phyloP scores from a whole-genome alignment of 2,888 invertebrate genomes.

The Globia sparganii region DNA sequence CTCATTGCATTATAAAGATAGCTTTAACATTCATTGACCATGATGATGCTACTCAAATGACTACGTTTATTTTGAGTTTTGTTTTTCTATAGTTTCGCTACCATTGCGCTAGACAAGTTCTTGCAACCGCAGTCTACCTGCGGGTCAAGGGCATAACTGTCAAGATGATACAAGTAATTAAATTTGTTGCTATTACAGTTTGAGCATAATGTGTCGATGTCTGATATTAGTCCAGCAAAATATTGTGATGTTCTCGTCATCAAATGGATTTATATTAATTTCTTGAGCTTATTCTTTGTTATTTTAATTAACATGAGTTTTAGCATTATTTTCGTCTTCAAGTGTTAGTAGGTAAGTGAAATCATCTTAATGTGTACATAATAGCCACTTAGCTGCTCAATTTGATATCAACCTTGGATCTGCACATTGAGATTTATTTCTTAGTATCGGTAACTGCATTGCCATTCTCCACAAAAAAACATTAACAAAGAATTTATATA shows the following conservation, averaged over 20 bases:
- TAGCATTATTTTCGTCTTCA: background rate
- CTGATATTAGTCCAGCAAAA: constrained; percentile 5
- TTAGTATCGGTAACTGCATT: constrained; percentile 10
- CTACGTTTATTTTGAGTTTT: background rate
- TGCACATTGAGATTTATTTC: constrained; percentile 18
- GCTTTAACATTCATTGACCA: background rate
- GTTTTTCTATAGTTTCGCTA: constrained; percentile 12
- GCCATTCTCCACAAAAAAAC: constrained; percentile 21
- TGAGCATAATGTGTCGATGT: constrained; percentile 13
- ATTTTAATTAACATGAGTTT: background rate
- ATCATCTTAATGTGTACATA: constrained; percentile 35
- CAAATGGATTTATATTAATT: background rate
- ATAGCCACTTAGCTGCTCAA: constrained; percentile 41
- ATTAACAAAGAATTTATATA: constrained; percentile 18
- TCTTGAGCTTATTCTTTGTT: background rate
- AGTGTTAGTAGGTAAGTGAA: constrained; percentile 7
- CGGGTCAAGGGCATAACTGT: constrained; percentile 57
- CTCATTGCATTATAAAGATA: background rate
- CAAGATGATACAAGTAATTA: constrained; percentile 47
- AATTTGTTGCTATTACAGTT: constrained; percentile 33
- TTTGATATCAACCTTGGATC: constrained; percentile 49
- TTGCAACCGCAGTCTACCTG: constrained; percentile 41
- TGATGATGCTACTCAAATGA: background rate
- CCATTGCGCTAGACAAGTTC: constrained; percentile 35
- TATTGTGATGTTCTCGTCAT: background rate